These are phyloP conservation scores for Acanthacorydalis orientalis DNA, from an alignment of 2,888 invertebrate genomes.

Conservation along the genomic window DNA sequence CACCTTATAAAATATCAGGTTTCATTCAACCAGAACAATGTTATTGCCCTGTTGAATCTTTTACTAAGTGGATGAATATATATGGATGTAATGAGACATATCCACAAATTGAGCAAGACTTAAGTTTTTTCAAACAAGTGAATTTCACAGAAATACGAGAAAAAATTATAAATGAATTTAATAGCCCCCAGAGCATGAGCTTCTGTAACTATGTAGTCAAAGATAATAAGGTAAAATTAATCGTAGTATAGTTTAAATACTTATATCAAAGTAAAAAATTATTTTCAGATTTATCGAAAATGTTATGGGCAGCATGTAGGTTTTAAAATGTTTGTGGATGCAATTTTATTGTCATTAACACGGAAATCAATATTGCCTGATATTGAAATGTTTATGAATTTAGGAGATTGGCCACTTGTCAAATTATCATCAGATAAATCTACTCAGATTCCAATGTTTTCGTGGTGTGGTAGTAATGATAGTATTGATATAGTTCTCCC, in stretches of 20 bases:
- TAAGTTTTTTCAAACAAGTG: slow-evolving; percentile 47
- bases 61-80: slow-evolving; percentile 45
- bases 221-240: slow-evolving; percentile 50
- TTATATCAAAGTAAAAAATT: slow-evolving; percentile 3
- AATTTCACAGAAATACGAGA: slow-evolving; percentile 51
- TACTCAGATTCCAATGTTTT: slow-evolving; percentile 61
- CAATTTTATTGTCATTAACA: slow-evolving; percentile 61
- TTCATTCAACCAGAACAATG: slow-evolving; percentile 68
- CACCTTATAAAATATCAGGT: slow-evolving; percentile 47
- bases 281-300: slow-evolving; percentile 49
- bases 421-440: slow-evolving; percentile 24
- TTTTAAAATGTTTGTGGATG: slow-evolving; percentile 91
- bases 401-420: slow-evolving; percentile 91
- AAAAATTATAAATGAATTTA: slow-evolving; percentile 49
- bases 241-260: not conserved
- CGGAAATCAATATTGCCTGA: slow-evolving; percentile 72
- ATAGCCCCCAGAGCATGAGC: slow-evolving; percentile 66
- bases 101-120: slow-evolving; percentile 53
- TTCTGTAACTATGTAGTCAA: slow-evolving; percentile 81
- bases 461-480: slow-evolving; percentile 88
- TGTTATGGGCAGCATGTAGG: slow-evolving; percentile 92
- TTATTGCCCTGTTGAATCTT: slow-evolving; percentile 51
- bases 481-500: slow-evolving; percentile 83
- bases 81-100: slow-evolving; percentile 48
- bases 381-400: slow-evolving; percentile 76